phyloP scores from a whole-genome alignment of 2,797 vertebrate genomes.

The Alosa sapidissima region DNA sequence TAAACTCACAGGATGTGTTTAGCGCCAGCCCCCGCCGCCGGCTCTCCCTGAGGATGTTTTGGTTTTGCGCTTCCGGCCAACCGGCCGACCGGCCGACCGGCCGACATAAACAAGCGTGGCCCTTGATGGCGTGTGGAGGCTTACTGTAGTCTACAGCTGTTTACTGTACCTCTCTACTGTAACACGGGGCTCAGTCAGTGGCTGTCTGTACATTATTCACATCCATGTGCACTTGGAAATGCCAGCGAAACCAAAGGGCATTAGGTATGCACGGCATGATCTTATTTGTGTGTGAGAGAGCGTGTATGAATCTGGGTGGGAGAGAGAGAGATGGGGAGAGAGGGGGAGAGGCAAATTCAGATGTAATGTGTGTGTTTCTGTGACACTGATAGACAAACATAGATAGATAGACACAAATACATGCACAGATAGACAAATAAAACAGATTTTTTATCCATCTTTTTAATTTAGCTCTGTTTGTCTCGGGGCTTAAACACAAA shows the following conservation, averaged over 20 bases:
- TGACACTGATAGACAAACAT: too few relatives aligned
- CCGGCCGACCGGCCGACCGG: background rate
- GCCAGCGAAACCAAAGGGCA: conserved; percentile 30
- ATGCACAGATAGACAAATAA: background rate
- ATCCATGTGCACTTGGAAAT: conserved; percentile 16
- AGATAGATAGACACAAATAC: background rate
- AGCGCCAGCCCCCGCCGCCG: too few relatives aligned
- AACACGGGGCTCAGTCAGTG: conserved; percentile 10
- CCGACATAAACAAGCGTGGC: background rate
- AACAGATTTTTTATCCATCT: too few relatives aligned
- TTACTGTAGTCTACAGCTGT: background rate
- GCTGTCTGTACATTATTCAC: conserved; percentile 28
- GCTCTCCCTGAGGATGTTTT: background rate
- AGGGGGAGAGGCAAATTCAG: background rate
- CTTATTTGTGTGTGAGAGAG: conserved; percentile 19
- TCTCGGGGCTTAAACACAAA: background rate
- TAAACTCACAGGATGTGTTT: background rate
- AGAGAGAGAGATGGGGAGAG: background rate
- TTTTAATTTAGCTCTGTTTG: too few relatives aligned
- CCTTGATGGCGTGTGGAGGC: background rate
- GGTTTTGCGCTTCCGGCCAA: background rate
- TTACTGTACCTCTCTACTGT: conserved; percentile 15
- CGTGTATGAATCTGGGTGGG: background rate
- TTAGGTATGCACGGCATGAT: conserved; percentile 34
- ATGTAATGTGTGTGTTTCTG: background rate